Evolutionary conservation across 2,113 vertebrate species (phyloP).

Genomic region (Hippocampus guttulatus): DNA sequence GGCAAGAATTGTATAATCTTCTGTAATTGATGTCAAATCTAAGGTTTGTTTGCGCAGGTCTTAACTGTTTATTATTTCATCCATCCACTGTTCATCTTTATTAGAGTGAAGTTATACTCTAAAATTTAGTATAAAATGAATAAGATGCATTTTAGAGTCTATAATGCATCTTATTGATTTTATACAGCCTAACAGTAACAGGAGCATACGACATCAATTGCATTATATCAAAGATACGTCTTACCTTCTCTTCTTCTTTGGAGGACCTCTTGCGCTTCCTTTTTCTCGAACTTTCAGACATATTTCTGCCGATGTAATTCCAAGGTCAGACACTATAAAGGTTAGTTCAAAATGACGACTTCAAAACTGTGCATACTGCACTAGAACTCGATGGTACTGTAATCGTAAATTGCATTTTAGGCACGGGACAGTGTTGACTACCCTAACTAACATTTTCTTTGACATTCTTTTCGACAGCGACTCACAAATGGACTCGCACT

Average conservation of each 20-base stretch:
- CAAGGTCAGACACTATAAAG: too few species aligned
- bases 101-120: not conserved
- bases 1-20: not conserved
- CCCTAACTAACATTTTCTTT: not conserved
- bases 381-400: not conserved
- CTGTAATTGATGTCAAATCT: not conserved
- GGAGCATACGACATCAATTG: not conserved
- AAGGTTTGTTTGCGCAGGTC: not conserved
- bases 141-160: not conserved
- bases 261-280: slow-evolving; percentile 44
- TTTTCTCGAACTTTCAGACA: slow-evolving; percentile 65
- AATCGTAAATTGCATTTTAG: not conserved
- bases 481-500: not conserved
- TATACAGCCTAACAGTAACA: not conserved
- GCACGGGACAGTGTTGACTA: too few species aligned
- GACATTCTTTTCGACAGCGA: not conserved
- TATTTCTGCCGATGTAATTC: slow-evolving; percentile 28
- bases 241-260: slow-evolving; percentile 58
- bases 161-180: not conserved
- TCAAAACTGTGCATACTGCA: not conserved
- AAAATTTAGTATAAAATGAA: not conserved
- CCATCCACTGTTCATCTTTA: not conserved
- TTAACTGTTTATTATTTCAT: not conserved
- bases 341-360: not conserved
- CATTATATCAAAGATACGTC: not conserved